Conservation (phyloP, 2,113 vertebrate genomes). For the Arvicanthis niloticus region DNA sequence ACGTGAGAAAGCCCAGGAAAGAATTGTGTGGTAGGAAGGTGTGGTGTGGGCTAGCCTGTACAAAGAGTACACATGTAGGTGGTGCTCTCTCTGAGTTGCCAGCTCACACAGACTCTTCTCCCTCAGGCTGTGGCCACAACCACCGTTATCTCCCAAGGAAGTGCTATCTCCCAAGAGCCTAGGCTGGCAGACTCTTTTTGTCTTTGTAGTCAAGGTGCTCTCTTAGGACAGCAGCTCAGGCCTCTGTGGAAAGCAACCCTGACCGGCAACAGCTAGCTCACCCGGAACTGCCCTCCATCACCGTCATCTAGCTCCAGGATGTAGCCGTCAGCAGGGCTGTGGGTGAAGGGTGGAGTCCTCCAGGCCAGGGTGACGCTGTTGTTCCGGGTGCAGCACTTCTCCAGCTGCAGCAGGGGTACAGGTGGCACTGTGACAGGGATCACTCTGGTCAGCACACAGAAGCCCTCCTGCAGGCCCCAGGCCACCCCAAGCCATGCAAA, state of each 20-base stretch:
- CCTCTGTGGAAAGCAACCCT: not conserved
- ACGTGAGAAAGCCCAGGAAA: accelerated
- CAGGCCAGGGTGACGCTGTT: conserved; percentile 98
- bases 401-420: conserved; percentile 95
- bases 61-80: accelerated
- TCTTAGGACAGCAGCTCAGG: not conserved
- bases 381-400: conserved; percentile 97
- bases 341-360: conserved; percentile 91
- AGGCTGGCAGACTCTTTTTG: accelerated
- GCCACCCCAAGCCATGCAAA: not conserved
- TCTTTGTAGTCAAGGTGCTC: too few species aligned
- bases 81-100: not conserved
- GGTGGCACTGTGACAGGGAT: conserved; percentile 91
- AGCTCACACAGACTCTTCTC: not conserved
- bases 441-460: conserved; percentile 83
- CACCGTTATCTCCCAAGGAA: accelerated
- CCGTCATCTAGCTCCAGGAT: conserved; percentile 98
- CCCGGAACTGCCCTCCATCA: conserved; percentile 97
- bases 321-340: conserved; percentile 94
- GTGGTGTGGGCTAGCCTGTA: not conserved
- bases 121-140: not conserved
- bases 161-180: not conserved
- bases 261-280: conserved; percentile 79
- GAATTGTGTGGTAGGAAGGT: accelerated
- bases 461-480: not conserved